phyloP scores from a whole-genome alignment of 2,113 vertebrate genomes.

The Cnemophilus loriae region DNA sequence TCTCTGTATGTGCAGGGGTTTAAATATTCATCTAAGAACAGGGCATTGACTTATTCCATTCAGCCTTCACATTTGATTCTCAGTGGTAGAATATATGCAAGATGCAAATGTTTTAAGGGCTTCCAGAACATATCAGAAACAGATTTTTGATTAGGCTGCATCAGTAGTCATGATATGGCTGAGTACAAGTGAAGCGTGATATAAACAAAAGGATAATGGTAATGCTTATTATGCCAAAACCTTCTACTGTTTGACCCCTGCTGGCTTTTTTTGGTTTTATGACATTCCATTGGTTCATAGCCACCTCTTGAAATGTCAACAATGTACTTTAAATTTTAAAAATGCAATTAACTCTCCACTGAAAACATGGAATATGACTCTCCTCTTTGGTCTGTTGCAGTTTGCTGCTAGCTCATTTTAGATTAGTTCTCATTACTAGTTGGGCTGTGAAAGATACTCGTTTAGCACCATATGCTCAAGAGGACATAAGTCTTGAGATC shows the following conservation, averaged over 20 bases:
- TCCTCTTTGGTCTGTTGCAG: neutral
- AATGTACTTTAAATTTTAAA: neutral
- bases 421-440: neutral
- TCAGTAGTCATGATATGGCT: neutral
- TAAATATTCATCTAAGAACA: neutral
- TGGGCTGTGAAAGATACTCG: neutral
- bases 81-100: neutral
- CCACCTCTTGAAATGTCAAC: neutral
- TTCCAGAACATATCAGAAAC: neutral
- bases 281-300: neutral
- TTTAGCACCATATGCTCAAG: constrained; percentile 1
- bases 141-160: neutral
- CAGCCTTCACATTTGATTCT: neutral
- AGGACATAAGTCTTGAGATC: neutral
- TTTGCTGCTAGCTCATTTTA: neutral
- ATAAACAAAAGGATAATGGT: neutral
- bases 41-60: neutral
- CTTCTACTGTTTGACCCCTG: neutral
- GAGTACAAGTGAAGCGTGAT: neutral
- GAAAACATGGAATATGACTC: neutral
- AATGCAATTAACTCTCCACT: neutral
- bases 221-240: neutral
- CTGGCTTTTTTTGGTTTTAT: neutral
- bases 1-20: neutral
- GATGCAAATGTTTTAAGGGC: neutral